A percentile compares a stretch with the other conserved stretches of the same genome.
Evolutionary conservation across 2,888 invertebrate species (phyloP).

Genomic region (Andrena minutula): DNA sequence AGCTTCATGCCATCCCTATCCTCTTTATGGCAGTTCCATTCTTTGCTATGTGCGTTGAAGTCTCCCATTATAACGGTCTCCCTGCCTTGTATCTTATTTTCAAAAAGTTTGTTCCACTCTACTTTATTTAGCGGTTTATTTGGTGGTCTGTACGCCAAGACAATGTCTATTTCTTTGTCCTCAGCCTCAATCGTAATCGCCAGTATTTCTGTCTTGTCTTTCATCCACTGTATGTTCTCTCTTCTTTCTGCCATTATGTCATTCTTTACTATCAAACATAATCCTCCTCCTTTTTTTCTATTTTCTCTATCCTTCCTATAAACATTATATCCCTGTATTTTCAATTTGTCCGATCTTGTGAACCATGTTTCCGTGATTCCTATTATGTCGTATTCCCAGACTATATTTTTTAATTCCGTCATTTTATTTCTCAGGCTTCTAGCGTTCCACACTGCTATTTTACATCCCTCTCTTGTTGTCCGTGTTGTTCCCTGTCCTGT

Average conservation of each 20-base stretch:
- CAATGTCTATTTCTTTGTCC: neutral
- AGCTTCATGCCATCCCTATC: neutral
- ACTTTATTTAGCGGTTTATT: neutral
- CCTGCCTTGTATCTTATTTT: neutral
- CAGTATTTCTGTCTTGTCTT: neutral
- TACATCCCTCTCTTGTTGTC: neutral
- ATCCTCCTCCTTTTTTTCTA: neutral
- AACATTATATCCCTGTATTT: neutral
- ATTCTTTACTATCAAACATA: neutral
- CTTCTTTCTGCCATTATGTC: neutral
- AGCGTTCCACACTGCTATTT: slow-evolving; percentile 1
- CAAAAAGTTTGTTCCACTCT: neutral
- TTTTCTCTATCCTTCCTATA: slow-evolving; percentile 2
- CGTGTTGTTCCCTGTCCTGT: too few relatives aligned
- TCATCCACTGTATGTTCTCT: neutral
- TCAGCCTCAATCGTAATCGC: neutral
- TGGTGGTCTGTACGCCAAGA: neutral
- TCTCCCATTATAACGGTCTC: neutral
- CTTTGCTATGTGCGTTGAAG: neutral
- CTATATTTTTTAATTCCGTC: neutral
- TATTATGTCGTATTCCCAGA: neutral
- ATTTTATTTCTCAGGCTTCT: slow-evolving; percentile 2
- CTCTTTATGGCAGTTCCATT: neutral
- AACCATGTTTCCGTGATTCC: slow-evolving; percentile 2
- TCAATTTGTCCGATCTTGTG: neutral